A percentile compares a stretch with the other conserved stretches of the same genome.
Conservation (phyloP, 2,888 invertebrate genomes). For the Drosophila anomalata region DNA sequence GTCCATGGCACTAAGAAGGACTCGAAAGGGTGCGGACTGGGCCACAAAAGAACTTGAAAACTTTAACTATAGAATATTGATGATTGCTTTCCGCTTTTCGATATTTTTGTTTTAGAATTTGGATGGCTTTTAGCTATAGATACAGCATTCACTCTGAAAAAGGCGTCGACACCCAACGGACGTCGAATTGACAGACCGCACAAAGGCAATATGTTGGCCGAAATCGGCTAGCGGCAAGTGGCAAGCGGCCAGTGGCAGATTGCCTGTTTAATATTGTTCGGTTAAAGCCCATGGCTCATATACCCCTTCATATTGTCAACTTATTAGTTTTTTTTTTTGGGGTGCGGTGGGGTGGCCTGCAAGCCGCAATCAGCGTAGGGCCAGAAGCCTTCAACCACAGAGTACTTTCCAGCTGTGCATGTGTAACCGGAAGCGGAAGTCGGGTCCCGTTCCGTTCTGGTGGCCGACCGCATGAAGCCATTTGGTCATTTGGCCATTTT, state of each 20-base stretch:
- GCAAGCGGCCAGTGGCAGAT: constrained; percentile 23
- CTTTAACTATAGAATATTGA: neutral
- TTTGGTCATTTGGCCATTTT: constrained; percentile 47
- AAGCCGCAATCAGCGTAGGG: constrained; percentile 37
- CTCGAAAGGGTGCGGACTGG: neutral
- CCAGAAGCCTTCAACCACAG: constrained; percentile 66
- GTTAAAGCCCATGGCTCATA: constrained; percentile 24
- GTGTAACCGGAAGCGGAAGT: constrained; percentile 51
- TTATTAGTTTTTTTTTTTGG: constrained; percentile 64
- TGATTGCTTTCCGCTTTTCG: neutral
- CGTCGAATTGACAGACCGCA: constrained; percentile 25
- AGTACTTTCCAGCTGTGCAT: constrained; percentile 65
- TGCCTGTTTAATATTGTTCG: constrained; percentile 40
- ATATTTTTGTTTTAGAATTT: constrained; percentile 33
- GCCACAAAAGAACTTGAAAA: neutral
- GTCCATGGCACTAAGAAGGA: constrained; percentile 50
- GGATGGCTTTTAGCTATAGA: constrained; percentile 8
- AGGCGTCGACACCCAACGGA: neutral
- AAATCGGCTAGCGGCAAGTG: constrained; percentile 24
- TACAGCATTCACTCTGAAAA: constrained; percentile 12
- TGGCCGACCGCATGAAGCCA: constrained; percentile 63
- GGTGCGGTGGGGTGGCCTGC: neutral
- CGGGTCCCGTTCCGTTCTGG: constrained; percentile 35
- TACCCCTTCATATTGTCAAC: constrained; percentile 27
- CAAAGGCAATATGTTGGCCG: constrained; percentile 22